A percentile compares a stretch with the other conserved stretches of the same genome.
phyloP scores from a whole-genome alignment of 2,797 vertebrate species.

The Gymnoscopelus microlampas region DNA sequence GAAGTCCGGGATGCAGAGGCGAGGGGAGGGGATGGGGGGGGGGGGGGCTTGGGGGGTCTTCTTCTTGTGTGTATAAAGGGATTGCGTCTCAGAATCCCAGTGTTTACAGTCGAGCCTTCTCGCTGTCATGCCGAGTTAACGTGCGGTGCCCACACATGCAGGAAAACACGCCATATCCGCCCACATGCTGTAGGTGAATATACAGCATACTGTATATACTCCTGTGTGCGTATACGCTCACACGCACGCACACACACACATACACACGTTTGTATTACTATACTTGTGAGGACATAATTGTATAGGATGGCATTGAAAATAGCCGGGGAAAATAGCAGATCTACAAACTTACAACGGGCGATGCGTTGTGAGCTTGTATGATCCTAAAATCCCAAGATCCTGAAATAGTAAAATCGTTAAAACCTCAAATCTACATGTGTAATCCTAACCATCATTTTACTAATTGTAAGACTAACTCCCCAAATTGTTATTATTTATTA shows the following conservation, averaged over 20 bases:
- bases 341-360: too few relatives aligned
- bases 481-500: too few relatives aligned
- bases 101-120: slow-evolving; percentile 62
- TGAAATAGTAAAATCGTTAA: too few relatives aligned
- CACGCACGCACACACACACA: not conserved
- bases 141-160: slow-evolving; percentile 47
- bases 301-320: too few relatives aligned
- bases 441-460: too few relatives aligned
- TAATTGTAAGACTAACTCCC: too few relatives aligned
- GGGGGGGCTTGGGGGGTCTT: slow-evolving; percentile 30
- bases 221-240: too few relatives aligned
- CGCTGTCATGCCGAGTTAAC: slow-evolving; percentile 68
- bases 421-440: too few relatives aligned
- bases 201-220: slow-evolving; percentile 9
- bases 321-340: too few relatives aligned
- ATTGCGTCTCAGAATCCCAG: slow-evolving; percentile 58
- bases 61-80: slow-evolving; percentile 28
- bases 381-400: too few relatives aligned
- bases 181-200: slow-evolving; percentile 53
- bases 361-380: too few relatives aligned
- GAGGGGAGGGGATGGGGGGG: not conserved
- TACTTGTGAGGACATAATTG: not conserved
- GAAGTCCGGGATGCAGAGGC: not conserved
- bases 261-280: not conserved
- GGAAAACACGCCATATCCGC: slow-evolving; percentile 49